Percentiles rank a stretch among this genome's conserved stretches.
These are phyloP conservation scores for Amitus sp. DNA, from an alignment of 2,888 invertebrate species.

Conservation along the genomic window DNA sequence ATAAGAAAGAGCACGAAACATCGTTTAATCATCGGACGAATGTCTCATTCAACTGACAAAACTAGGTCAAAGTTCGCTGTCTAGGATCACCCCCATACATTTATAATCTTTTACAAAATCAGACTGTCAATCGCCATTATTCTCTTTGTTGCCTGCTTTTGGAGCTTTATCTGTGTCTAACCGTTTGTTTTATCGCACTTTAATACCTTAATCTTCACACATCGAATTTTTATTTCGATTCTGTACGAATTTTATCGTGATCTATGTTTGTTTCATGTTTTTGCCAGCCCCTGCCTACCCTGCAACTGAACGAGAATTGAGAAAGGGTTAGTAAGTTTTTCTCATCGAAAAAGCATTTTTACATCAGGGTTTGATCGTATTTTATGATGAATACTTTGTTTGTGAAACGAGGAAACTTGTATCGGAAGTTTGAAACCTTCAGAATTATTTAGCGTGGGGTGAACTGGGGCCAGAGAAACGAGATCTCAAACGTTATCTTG, in stretches of 20 bases:
- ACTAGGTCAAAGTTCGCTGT: neutral
- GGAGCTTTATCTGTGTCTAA: slow-evolving; percentile 3
- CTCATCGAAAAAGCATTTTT: too few species aligned
- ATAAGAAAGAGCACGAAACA: neutral
- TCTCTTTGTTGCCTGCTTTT: neutral
- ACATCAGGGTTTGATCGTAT: too few species aligned
- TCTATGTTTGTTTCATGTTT: slow-evolving; percentile 28
- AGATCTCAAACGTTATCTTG: too few species aligned
- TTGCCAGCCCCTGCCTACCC: slow-evolving; percentile 52
- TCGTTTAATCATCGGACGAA: neutral
- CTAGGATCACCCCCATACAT: neutral
- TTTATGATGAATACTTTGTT: too few species aligned
- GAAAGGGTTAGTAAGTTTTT: slow-evolving; percentile 56
- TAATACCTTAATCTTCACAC: neutral
- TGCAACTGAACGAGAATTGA: slow-evolving; percentile 58
- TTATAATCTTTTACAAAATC: neutral
- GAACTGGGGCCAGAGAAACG: too few species aligned
- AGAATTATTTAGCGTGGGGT: too few species aligned
- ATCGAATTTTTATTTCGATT: neutral
- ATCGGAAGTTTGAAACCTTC: too few species aligned
- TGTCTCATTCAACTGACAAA: neutral
- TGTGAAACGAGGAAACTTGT: too few species aligned
- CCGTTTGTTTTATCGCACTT: neutral
- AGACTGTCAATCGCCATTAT: neutral
- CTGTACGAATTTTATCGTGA: neutral